These are phyloP conservation scores for Ditylenchus dipsaci DNA, from an alignment of 1,140 invertebrate genomes.

Conservation along the genomic window DNA sequence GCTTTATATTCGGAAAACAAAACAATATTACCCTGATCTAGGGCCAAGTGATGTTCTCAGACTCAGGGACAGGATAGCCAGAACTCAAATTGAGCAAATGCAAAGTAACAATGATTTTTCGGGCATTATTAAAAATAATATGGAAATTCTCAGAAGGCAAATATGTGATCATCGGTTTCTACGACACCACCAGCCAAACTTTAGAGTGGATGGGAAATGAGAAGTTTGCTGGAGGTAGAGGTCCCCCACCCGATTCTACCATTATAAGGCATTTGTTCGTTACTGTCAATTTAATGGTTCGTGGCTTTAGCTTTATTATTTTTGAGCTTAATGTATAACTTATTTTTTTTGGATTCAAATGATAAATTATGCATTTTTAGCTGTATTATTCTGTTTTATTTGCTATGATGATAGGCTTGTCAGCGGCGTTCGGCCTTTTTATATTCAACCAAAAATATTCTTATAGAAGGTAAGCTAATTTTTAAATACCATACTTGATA, in stretches of 20 bases:
- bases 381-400: conserved; percentile 58
- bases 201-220: conserved; percentile 85
- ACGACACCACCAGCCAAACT: conserved; percentile 88
- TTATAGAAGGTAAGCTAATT: conserved; percentile 22
- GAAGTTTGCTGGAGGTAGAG: conserved; percentile 72
- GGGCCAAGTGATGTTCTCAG: conserved; percentile 66
- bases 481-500: not conserved
- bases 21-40: conserved; percentile 57
- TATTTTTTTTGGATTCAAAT: no score
- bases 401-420: conserved; percentile 68
- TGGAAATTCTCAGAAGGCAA: conserved; percentile 71
- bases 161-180: conserved; percentile 90
- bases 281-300: conserved; percentile 44
- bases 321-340: no score
- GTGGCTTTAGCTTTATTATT: no score
- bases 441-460: conserved; percentile 61
- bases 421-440: conserved; percentile 76
- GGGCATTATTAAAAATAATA: not conserved
- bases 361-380: conserved; percentile 35
- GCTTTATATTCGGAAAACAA: conserved; percentile 5
- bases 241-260: conserved; percentile 55
- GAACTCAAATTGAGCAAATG: conserved; percentile 96
- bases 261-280: conserved; percentile 47
- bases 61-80: conserved; percentile 94
- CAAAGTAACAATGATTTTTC: conserved; percentile 31